Conservation (phyloP, 2,113 vertebrate species). For the Nesospiza acunhae region DNA sequence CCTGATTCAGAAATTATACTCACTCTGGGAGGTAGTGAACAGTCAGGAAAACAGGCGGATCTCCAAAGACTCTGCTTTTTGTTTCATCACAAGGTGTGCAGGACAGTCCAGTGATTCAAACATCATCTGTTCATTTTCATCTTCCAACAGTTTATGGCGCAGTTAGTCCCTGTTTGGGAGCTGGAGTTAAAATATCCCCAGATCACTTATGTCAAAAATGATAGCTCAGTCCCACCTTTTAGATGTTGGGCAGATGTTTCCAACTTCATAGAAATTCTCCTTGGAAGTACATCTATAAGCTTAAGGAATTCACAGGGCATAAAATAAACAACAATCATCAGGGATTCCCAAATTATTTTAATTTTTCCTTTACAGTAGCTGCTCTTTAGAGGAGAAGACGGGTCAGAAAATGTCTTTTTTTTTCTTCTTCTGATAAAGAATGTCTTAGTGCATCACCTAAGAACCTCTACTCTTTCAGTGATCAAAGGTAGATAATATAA, state of each 20-base stretch:
- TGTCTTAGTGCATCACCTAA: background rate
- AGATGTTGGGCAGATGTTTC: background rate
- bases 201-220: background rate
- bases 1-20: background rate
- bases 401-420: background rate
- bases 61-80: background rate
- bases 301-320: background rate
- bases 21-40: background rate
- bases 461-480: background rate
- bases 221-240: accelerated
- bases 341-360: background rate
- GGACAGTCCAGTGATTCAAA: background rate
- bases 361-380: background rate
- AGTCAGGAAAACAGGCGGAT: background rate
- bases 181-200: background rate
- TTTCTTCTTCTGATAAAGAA: background rate
- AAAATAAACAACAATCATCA: background rate
- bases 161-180: background rate
- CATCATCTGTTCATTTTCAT: background rate
- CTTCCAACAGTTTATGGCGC: background rate
- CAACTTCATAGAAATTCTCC: background rate
- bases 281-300: background rate
- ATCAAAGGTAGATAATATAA: background rate
- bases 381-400: background rate
- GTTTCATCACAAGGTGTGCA: background rate